phyloP scores from a whole-genome alignment of 2,888 invertebrate genomes.

The Agriopis aurantiaria region DNA sequence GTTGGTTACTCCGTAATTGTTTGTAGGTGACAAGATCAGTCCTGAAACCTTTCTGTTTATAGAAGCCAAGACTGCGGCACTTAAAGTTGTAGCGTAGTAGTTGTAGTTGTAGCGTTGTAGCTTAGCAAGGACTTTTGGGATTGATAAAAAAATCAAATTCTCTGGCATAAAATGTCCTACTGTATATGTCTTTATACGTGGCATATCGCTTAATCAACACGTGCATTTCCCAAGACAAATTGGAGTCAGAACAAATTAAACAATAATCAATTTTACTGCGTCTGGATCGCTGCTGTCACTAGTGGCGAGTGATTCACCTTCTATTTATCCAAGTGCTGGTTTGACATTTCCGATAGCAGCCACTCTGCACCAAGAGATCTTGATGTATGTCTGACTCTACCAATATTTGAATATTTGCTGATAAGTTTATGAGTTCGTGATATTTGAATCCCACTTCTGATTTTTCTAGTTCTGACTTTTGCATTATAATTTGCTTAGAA shows the following conservation, averaged over 20 bases:
- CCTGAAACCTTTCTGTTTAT: background rate
- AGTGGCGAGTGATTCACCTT: constrained; percentile 55
- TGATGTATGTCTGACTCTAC: constrained; percentile 32
- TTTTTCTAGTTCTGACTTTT: too few relatives aligned
- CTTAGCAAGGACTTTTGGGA: too few relatives aligned
- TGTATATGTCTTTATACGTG: background rate
- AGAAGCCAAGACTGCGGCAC: too few relatives aligned
- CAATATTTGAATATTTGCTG: background rate
- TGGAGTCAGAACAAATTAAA: constrained; percentile 12
- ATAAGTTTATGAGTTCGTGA: background rate
- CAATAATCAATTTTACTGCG: constrained; percentile 21
- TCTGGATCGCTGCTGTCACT: constrained; percentile 11
- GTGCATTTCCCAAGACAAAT: constrained; percentile 17
- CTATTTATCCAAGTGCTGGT: constrained; percentile 51
- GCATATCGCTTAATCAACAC: background rate
- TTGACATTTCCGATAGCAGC: constrained; percentile 57
- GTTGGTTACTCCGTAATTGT: too few relatives aligned
- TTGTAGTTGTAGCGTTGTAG: too few relatives aligned
- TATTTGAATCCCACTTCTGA: background rate
- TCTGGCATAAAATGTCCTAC: too few relatives aligned
- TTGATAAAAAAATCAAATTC: too few relatives aligned
- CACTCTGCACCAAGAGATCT: constrained; percentile 34
- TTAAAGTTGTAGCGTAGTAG: too few relatives aligned
- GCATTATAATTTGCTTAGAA: too few relatives aligned
- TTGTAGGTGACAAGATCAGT: background rate